Evolutionary conservation across 1,140 invertebrate species (phyloP), one percentile per base, ranked within the genome.

Genomic region (Monochamus saltuarius): DNA sequence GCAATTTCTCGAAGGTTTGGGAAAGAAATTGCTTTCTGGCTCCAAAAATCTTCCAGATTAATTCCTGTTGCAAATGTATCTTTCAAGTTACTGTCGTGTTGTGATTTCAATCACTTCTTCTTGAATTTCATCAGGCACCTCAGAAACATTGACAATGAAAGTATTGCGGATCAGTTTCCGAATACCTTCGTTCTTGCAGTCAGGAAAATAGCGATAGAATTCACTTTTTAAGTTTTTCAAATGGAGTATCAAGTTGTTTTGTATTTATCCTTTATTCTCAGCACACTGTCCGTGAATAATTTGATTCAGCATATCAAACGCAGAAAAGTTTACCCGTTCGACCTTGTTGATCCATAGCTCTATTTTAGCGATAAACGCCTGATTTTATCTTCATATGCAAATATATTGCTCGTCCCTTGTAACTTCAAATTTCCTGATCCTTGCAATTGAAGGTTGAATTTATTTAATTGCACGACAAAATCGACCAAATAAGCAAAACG

Each of bases 201-300:
- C 39, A 40, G 8, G 2, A 40, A 40, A 40, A 13, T 40, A 40
- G 11, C 39, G 2, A 13, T n/a, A 3, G 14, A 40, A 40, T 8
- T 40, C 39, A 13, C 11, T 16, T 40, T 40, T 40, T 13, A 40
- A 16, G 11, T n/a, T 40, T 40, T 16, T 16, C 14, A 40, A 40
- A 40, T 40, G 37, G 7, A n/a, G 7, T 7, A 38, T 7, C 7
- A 38, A 8, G 39, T 40, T 6, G 2, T 2, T 62, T 57, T 61
- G 19, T 35, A 61, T 56, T 64, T 56, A 39, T 60, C 40, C 42
- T 66, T 60, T 53, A 63, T 54, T 64, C 34, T 64, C 61, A 58
- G 54, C 46, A 58, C 45, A 50, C 51, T 57, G 47, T 53, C 49
- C 45, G 14, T 53, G 47, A 64, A 59, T 59, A 65, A 63, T 46